Evolutionary conservation across 2,888 invertebrate species (phyloP), one percentile per base, ranked within the genome.

Genomic region (Dolichopus griseipennis): DNA sequence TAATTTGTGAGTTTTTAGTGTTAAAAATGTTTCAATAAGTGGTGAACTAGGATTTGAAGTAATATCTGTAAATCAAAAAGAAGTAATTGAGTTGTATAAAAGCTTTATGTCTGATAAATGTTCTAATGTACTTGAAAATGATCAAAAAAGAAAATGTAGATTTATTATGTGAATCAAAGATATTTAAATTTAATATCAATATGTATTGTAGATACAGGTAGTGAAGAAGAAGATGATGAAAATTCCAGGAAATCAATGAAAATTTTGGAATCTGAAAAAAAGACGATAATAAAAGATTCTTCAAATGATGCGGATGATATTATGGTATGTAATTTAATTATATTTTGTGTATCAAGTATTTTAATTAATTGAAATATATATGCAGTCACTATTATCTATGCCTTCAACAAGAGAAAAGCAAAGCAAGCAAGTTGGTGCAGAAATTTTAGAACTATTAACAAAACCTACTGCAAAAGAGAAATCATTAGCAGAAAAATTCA

Each of bases 391-490:
- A 2, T 73, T 82, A 0, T 80, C 81, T 0, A 78, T 80, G 77
- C 95, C 96, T 0, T 95, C 97, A 0, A 94, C 95, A 20, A 87
- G 95, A 75, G 97, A 98, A 78, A 95, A 95, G 75, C 96, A 97
- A 76, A 95, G 90, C 71, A 97, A 97, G 80, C 90, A 95, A 82
- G 88, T 97, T 0, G 95, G 95, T 0, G 97, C 97, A 79, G 97
- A 98, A 83, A 97, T 98, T 68, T 84, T 95, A 75, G 95, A 95
- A 76, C 83, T 98, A 20, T 82, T 98, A 1, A 96, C 95, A 74
- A 95, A 95, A 79, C 97, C 97, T 10, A 97, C 97, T 0, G 97
- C 97, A 1, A 97, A 97, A 80, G 97, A 98, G 81, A 88, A 92
- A 74, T 95, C 93, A 1, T 83, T 97, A n/a, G 94, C 95, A 1